Evolutionary conservation across 2,888 invertebrate species (phyloP).

Genomic region (Baccha elongata): DNA sequence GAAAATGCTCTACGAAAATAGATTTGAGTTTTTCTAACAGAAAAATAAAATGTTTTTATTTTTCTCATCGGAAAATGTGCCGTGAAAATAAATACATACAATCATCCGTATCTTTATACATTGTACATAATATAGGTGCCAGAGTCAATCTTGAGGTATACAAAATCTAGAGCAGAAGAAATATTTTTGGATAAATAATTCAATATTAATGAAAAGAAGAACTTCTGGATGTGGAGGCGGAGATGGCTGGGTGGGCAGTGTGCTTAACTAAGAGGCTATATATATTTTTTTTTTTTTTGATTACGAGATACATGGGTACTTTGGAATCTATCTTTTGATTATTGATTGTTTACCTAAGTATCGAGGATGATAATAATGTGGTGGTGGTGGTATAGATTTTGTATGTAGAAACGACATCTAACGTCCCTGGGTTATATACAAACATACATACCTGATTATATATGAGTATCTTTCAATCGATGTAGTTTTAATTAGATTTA

Average conservation of each 20-base stretch:
- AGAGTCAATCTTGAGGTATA: slow-evolving; percentile 32
- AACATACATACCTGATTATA: not conserved
- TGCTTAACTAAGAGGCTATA: slow-evolving; percentile 54
- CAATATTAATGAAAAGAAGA: slow-evolving; percentile 40
- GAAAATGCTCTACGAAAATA: slow-evolving; percentile 68
- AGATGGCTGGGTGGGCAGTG: slow-evolving; percentile 23
- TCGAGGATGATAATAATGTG: slow-evolving; percentile 31
- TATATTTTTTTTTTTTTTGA: slow-evolving; percentile 3
- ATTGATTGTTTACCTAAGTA: slow-evolving; percentile 63
- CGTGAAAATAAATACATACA: slow-evolving; percentile 61
- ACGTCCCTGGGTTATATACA: slow-evolving; percentile 25
- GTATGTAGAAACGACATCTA: slow-evolving; percentile 21
- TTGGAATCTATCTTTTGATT: slow-evolving; percentile 52
- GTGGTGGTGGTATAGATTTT: slow-evolving; percentile 14
- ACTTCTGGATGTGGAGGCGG: not conserved
- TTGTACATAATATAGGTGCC: not conserved
- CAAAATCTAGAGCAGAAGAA: slow-evolving; percentile 56
- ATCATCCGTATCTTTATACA: not conserved
- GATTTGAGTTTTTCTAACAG: slow-evolving; percentile 47
- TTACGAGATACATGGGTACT: slow-evolving; percentile 27
- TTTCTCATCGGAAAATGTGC: slow-evolving; percentile 57
- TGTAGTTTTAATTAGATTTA: slow-evolving; percentile 70
- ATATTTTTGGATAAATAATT: slow-evolving; percentile 72
- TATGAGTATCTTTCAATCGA: slow-evolving; percentile 34
- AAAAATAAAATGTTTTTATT: slow-evolving; percentile 45